These are phyloP conservation scores for Thera britannica DNA, from an alignment of 2,888 invertebrate genomes.

Conservation along the genomic window DNA sequence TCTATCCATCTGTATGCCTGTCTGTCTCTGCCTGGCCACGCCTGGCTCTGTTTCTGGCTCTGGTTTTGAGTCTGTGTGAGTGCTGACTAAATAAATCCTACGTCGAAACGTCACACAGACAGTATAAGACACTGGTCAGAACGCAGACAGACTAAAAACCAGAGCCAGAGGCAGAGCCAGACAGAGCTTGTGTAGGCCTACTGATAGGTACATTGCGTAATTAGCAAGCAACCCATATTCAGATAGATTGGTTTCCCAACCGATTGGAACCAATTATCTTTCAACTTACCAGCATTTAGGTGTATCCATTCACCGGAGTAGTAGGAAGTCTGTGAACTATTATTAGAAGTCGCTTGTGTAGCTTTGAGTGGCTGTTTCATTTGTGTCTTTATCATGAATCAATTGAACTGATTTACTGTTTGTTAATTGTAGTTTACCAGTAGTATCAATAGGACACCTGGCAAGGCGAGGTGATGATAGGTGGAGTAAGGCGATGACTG, in stretches of 20 bases:
- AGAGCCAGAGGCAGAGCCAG: too few species aligned
- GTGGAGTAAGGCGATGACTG: too few species aligned
- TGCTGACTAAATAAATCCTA: too few species aligned
- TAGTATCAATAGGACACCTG: background rate
- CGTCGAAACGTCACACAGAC: too few species aligned
- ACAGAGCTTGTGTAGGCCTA: too few species aligned
- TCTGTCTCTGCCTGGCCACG: too few species aligned
- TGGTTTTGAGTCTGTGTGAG: too few species aligned
- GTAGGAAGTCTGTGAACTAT: conserved; percentile 34
- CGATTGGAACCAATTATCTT: conserved; percentile 27
- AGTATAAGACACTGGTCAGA: too few species aligned
- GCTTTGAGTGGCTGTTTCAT: conserved; percentile 5
- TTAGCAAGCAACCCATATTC: conserved; percentile 14
- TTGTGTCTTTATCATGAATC: background rate
- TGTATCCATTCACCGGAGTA: conserved; percentile 34
- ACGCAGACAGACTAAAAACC: too few species aligned
- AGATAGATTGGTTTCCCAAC: conserved; percentile 15
- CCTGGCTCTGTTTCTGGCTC: too few species aligned
- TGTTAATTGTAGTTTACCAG: background rate
- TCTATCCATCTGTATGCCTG: too few species aligned
- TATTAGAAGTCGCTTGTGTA: conserved; percentile 28
- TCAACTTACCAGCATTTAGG: conserved; percentile 32
- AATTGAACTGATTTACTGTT: background rate
- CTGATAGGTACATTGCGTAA: background rate
- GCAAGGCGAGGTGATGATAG: too few species aligned